Conservation (phyloP, 2,113 vertebrate species). For the Capreolus pygargus region DNA sequence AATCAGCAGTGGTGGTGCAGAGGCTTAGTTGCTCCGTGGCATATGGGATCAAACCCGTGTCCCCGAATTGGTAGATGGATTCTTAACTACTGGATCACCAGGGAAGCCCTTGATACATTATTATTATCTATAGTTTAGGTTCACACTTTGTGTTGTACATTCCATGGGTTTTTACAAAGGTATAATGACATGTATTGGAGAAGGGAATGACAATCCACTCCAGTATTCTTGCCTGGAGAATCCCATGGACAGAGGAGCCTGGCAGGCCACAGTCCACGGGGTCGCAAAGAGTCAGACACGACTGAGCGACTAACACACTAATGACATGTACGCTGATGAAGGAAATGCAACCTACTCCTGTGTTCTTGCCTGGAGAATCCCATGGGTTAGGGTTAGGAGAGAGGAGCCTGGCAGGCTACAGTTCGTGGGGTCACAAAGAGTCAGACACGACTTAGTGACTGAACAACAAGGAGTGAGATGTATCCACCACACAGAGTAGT, state of each 20-base stretch:
- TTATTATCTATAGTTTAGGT: neutral
- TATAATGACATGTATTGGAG: neutral
- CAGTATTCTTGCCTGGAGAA: neutral
- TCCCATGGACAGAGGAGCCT: neutral
- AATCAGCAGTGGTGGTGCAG: neutral
- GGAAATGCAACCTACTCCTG: neutral
- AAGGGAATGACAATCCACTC: neutral
- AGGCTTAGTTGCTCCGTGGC: neutral
- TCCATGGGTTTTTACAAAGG: neutral
- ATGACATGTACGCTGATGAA: accelerated
- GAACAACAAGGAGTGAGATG: neutral
- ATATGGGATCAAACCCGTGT: neutral
- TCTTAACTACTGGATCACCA: neutral
- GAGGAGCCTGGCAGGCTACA: neutral
- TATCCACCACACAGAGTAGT: neutral
- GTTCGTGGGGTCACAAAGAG: neutral
- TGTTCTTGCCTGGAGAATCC: neutral
- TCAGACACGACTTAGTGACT: neutral
- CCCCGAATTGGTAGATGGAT: neutral
- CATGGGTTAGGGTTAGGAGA: neutral
- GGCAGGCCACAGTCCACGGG: neutral
- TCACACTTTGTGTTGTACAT: neutral
- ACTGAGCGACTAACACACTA: neutral
- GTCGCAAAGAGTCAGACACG: neutral
- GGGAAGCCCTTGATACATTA: neutral